Base-by-base conservation (phyloP, 2,797 vertebrate species). In the Kryptopterus vitreolus region DNA sequence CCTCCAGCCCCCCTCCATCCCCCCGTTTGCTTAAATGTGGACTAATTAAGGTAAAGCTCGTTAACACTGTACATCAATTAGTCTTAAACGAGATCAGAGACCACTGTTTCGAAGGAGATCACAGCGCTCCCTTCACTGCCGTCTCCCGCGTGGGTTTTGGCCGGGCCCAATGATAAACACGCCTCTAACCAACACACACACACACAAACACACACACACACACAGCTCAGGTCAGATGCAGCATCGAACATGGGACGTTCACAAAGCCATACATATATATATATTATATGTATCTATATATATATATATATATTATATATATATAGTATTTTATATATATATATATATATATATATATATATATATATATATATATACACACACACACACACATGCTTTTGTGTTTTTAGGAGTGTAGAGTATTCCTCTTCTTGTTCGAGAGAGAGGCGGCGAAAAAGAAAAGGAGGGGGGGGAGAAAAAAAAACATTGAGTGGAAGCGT, bases 21-120 rank as follows among this genome's bases (percentile, higher is more conserved):
- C 90, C 85, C 78, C 87, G 89, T 91, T 92, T 88, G 85, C 89
- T 91, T 90, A 92, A 93, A 94, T 92, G 87, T 90, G 88, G n/a
- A 89, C 89, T 93, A 92, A 94, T 93, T 92, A 94, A 93, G 92
- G 92, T 93, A 93, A 93, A 93, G 90, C 92, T 93, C 85, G 90
- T 94, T 93, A 93, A 91, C 92, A 92, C 85, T 89, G 89, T 91
- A 89, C 92, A 92, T 93, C 92, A 93, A 91, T 94, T 94, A 92
- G 92, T 88, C 87, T 91, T 91, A 93, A 93, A 94, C 85, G 74
- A 95, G 92, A 94, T 94, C 93, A 94, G 90, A 93, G 90, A 87
- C 91, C 89, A 88, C 86, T 91, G 90, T 93, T 92, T 92, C n/a
- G 92, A 90, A 90, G 90, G 90, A 86, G 89, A 92, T 92, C 92